Evolutionary conservation across 2,113 vertebrate genomes (phyloP), one percentile per base, ranked within the genome.

Genomic region (Atherinomorus stipes): DNA sequence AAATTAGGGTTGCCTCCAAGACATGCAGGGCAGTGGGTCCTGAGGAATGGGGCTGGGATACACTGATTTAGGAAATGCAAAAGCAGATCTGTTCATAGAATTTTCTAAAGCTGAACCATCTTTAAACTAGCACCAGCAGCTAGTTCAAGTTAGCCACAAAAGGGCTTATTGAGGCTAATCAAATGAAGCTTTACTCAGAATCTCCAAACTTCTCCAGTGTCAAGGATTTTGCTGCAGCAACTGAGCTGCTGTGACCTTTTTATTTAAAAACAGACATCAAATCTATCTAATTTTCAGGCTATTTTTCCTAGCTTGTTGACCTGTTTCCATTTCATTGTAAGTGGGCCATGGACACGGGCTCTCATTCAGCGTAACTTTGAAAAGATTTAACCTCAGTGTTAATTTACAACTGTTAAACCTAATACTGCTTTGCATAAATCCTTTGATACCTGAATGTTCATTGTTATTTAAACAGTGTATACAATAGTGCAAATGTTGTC

Each of bases 251-350:
- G n/a, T 23, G 42, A 49, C 66, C 26, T 37, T 57, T 69, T 63
- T 56, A 38, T 49, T 66, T 38, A 44, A 22, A 59, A 61, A 22
- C 63, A 42, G 52, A 53, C 50, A 31, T 74, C 23, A 47, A 44
- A 25, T 72, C 49, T 42, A 19, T 80, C 40, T 71, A 58, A 49
- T 77, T 74, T 70, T 66, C 64, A 58, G 52, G 52, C 65, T 63
- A 56, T 78, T 67, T 78, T 68, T 84, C 38, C 71, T 23, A 78
- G 84, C 73, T 80, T 84, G 71, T 86, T 85, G 85, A 91, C 89
- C 89, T 85, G 87, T 73, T 91, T 91, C 78, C 67, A 65, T 83
- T 76, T 78, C 51, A 51, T 40, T 44, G 4, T 74, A 89, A 88
- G 64, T 91, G 84, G 89, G 89, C 52, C 87, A 87, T 54, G 50